phyloP scores from a whole-genome alignment of 2,888 invertebrate species.

The Phymatocera aterrima region DNA sequence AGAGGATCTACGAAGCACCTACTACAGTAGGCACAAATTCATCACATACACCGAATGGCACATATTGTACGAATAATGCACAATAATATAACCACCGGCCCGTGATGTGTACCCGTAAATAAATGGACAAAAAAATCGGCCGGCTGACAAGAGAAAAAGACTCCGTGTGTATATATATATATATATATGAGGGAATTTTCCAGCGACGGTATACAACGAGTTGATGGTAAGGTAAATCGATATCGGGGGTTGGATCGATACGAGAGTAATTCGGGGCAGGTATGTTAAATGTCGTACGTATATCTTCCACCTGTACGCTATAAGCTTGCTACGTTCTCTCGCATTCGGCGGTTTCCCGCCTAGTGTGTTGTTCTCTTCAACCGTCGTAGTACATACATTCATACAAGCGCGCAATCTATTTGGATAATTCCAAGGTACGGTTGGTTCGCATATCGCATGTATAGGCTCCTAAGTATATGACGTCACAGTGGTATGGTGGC shows the following conservation, averaged over 20 bases:
- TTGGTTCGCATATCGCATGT: conserved; percentile 47
- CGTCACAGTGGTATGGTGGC: conserved; percentile 38
- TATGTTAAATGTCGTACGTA: too few relatives aligned
- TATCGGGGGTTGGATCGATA: conserved; percentile 32
- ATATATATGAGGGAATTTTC: background rate
- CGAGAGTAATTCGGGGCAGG: background rate
- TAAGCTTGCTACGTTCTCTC: background rate
- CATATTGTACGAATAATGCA: too few relatives aligned
- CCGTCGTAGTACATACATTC: background rate
- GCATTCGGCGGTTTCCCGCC: conserved; percentile 5
- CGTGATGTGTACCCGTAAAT: too few relatives aligned
- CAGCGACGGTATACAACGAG: background rate
- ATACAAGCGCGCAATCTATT: conserved; percentile 63
- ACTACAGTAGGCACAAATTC: background rate
- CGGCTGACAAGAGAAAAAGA: too few relatives aligned
- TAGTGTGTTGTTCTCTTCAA: background rate
- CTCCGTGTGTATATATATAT: too few relatives aligned
- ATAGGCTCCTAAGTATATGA: conserved; percentile 47
- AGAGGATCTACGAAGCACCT: conserved; percentile 15
- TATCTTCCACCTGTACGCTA: too few relatives aligned
- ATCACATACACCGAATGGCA: background rate
- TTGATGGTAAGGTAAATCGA: conserved; percentile 18
- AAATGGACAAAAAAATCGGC: too few relatives aligned
- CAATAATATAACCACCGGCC: too few relatives aligned
- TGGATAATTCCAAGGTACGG: conserved; percentile 67